Conservation (phyloP, 2,797 vertebrate species). For the Tokudaia tokunoshimensis region DNA sequence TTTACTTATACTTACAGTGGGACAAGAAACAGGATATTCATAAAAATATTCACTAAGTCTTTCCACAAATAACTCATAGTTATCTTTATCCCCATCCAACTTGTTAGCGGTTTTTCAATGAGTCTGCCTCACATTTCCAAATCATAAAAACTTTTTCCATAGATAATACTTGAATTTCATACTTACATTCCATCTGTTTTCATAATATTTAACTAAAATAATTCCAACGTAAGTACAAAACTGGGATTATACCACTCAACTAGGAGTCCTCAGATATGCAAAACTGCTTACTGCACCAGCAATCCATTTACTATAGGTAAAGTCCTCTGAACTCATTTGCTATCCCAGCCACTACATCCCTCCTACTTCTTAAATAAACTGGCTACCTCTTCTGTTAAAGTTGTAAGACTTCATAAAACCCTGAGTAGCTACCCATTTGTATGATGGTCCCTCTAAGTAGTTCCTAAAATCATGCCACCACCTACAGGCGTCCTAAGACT, state of each 20-base stretch:
- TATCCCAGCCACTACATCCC: background rate
- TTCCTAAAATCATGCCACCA: background rate
- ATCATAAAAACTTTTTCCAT: constrained; percentile 59
- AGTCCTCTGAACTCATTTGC: background rate
- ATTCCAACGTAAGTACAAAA: constrained; percentile 21
- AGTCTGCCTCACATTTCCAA: constrained; percentile 43
- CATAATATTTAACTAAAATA: constrained; percentile 53
- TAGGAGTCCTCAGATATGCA: background rate
- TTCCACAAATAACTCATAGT: constrained; percentile 3
- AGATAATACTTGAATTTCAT: constrained; percentile 57
- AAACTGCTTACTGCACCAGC: background rate
- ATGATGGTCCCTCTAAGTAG: background rate
- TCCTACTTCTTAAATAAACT: constrained; percentile 25
- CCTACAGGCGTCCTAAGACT: background rate
- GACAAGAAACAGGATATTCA: constrained; percentile 46
- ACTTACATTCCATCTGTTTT: constrained; percentile 37
- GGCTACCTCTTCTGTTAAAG: background rate
- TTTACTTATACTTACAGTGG: constrained; percentile 48
- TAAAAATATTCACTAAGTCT: constrained; percentile 4
- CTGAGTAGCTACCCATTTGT: constrained; percentile 29
- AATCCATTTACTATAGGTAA: background rate
- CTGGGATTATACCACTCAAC: constrained; percentile 30
- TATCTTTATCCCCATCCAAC: constrained; percentile 24
- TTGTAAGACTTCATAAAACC: constrained; percentile 29
- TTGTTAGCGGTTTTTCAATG: constrained; percentile 24